Conservation (phyloP, 2,797 vertebrate species). For the Cossypha dichroa region DNA sequence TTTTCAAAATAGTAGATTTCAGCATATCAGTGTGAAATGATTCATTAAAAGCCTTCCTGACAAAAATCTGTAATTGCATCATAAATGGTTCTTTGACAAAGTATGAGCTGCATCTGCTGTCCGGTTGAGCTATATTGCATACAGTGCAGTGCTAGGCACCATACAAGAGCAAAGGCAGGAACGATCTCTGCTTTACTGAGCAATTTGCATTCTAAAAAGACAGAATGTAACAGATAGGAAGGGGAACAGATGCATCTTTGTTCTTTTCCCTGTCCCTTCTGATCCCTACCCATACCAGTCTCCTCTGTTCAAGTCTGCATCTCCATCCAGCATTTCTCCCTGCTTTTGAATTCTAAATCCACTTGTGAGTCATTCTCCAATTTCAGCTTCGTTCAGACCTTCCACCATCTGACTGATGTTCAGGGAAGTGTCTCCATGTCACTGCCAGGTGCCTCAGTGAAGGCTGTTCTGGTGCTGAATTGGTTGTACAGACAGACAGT, state of each 20-base stretch:
- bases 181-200: background rate
- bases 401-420: background rate
- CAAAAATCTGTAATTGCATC: background rate
- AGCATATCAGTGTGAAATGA: background rate
- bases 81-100: background rate
- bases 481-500: fast-evolving
- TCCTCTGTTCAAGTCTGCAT: background rate
- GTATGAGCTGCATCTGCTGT: background rate
- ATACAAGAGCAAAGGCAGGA: background rate
- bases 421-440: background rate
- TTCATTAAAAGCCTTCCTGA: background rate
- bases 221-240: background rate
- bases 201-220: background rate
- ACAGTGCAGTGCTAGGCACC: background rate
- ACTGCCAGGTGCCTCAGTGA: background rate
- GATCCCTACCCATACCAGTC: background rate
- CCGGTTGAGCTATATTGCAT: background rate
- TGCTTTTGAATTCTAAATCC: background rate
- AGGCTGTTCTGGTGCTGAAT: background rate
- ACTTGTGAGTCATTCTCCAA: background rate
- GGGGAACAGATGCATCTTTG: background rate
- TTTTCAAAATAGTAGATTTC: background rate
- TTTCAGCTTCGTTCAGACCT: background rate
- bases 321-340: background rate
- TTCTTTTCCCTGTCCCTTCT: background rate